Conservation (phyloP, 2,113 vertebrate species). For the Percopsis transmontana region DNA sequence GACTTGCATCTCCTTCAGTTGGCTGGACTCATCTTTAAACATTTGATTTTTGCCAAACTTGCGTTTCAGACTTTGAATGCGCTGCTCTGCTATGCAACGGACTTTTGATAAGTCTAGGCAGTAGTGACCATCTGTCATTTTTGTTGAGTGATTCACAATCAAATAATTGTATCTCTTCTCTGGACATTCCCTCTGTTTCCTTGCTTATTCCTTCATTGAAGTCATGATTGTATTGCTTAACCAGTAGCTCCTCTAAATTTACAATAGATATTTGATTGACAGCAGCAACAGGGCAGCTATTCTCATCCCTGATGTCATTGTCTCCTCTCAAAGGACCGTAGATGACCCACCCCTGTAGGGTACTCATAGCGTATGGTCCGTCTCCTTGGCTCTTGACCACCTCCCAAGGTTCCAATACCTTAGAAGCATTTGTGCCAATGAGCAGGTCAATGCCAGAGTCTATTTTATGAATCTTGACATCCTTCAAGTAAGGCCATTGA, state of each 20-base stretch:
- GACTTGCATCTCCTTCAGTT: too few relatives aligned
- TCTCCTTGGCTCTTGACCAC: not conserved
- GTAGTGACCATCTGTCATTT: not conserved
- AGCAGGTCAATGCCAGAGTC: too few relatives aligned
- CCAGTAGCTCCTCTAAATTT: too few relatives aligned
- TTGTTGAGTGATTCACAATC: not conserved
- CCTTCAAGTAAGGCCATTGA: not conserved
- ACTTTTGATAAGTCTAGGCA: not conserved
- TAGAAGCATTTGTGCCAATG: too few relatives aligned
- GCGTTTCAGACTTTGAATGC: not conserved
- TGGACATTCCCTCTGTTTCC: not conserved
- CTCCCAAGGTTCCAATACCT: conserved; percentile 4
- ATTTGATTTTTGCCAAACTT: not conserved
- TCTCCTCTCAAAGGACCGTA: not conserved
- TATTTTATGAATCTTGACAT: not conserved
- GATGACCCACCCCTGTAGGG: not conserved
- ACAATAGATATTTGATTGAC: too few relatives aligned
- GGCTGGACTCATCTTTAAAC: too few relatives aligned
- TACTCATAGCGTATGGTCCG: too few relatives aligned
- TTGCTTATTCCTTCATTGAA: not conserved
- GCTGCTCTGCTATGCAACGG: not conserved
- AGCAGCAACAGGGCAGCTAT: too few relatives aligned
- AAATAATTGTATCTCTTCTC: not conserved
- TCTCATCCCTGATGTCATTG: too few relatives aligned
- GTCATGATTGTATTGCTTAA: too few relatives aligned